Evolutionary conservation across 2,797 vertebrate species (phyloP), one percentile per base, ranked within the genome.

Genomic region (Lophotriccus pileatus): DNA sequence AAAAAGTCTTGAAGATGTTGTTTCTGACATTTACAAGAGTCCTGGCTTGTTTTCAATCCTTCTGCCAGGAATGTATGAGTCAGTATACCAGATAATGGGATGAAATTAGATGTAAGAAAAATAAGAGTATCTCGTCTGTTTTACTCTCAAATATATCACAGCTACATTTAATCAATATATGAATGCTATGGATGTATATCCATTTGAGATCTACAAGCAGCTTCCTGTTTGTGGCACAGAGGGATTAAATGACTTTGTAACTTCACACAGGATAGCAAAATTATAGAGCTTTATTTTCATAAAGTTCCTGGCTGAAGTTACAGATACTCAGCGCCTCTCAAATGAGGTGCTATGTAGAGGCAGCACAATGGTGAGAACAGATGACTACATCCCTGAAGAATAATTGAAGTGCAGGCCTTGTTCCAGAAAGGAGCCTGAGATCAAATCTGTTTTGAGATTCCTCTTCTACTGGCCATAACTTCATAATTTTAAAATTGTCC

Each of bases 401-500:
- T 27, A 89, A 36, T 81, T 94, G 66, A 94, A 93, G 93, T 87
- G 46, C 62, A 53, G 62, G 64, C 80, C 85, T 94, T 93, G 87
- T 94, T 96, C 85, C 95, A 95, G 85, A 95, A 95, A 90, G 79
- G 44, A 84, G 24, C 55, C 87, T 81, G 69, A 93, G 87, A 92
- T 95, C 89, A 91, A 96, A 86, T 93, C 85, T 68, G 50, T 36
- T 96, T 86, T 93, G 90, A 89, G 77, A 95, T 80, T 92, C 85
- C 81, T 92, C 47, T 96, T 96, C 95, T 97, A 78, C 79, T 94
- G 84, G 92, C 82, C 77, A 63, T 86, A 80, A 84, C 64, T 70
- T 95, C 84, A 84, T 96, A 13, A 46, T 95, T 89, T 97, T 88
- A 92, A 88, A 96, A 89, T 90, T 96, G 82, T 95, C 93, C 93